Evolutionary conservation across 2,797 vertebrate genomes (phyloP).

Genomic region (Heterohyrax brucei): DNA sequence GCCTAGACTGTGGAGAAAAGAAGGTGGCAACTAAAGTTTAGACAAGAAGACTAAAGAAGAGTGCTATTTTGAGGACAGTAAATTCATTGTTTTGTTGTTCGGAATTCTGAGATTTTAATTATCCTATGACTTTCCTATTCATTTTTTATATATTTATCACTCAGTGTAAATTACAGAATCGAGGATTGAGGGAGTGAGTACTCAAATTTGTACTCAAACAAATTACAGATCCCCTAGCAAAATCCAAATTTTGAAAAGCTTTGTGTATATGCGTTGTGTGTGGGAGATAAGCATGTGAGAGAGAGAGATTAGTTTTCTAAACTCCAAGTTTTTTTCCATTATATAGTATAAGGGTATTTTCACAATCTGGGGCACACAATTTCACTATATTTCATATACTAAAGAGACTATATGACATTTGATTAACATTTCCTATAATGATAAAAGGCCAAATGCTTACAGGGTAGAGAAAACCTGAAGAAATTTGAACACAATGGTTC

Average conservation of each 20-base stretch:
- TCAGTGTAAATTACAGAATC: background rate
- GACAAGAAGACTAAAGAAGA: background rate
- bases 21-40: background rate
- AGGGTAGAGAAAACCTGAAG: background rate
- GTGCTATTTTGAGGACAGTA: background rate
- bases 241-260: background rate
- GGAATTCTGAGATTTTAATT: background rate
- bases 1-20: background rate
- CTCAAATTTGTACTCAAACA: background rate
- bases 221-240: background rate
- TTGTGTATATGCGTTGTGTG: fast-evolving
- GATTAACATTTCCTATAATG: background rate
- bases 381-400: background rate
- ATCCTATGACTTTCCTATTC: background rate
- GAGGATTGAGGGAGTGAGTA: background rate
- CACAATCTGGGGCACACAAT: background rate
- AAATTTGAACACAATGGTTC: background rate
- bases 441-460: background rate
- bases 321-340: background rate
- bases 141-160: background rate
- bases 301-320: background rate
- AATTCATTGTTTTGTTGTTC: background rate
- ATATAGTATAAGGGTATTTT: background rate
- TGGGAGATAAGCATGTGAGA: too few relatives aligned
- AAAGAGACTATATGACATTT: background rate